Evolutionary conservation across 1,140 invertebrate species (phyloP).

Genomic region (Procambarus clarkii): DNA sequence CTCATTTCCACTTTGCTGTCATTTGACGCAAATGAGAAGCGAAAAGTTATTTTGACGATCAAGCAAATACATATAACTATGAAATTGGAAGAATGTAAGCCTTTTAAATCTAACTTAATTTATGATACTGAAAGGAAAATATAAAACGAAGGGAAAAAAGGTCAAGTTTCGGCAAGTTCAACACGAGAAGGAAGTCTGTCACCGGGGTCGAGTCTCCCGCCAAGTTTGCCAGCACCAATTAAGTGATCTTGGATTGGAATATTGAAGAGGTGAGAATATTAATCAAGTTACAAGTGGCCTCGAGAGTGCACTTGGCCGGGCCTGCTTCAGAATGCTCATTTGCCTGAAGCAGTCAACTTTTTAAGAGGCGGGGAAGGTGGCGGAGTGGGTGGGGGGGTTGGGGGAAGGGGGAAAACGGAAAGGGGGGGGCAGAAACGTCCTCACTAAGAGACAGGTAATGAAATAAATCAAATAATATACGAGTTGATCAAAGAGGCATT

Average conservation of each 20-base stretch:
- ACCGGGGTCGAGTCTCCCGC: background rate
- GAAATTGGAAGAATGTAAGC: too few relatives aligned
- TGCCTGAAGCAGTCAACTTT: background rate
- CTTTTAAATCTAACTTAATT: too few relatives aligned
- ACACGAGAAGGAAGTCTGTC: background rate
- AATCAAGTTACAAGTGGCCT: background rate
- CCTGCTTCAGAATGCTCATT: constrained; percentile 11
- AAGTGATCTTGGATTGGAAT: constrained; percentile 19
- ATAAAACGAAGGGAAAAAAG: background rate
- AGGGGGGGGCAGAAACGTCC: background rate
- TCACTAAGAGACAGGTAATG: too few relatives aligned
- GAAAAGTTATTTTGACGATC: too few relatives aligned
- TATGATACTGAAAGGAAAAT: too few relatives aligned
- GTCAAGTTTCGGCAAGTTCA: background rate
- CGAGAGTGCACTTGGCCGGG: background rate
- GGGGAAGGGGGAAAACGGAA: background rate
- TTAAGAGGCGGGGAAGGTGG: background rate
- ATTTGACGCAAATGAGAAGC: too few relatives aligned
- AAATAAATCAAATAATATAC: too few relatives aligned
- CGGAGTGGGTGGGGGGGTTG: background rate
- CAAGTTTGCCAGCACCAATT: constrained; percentile 16
- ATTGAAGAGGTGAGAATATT: constrained; percentile 11
- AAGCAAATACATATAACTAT: too few relatives aligned
- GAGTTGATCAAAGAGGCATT: too few relatives aligned
- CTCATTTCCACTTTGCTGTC: too few relatives aligned